Conservation (phyloP, 2,888 invertebrate genomes). For the Therioaphis trifolii region DNA sequence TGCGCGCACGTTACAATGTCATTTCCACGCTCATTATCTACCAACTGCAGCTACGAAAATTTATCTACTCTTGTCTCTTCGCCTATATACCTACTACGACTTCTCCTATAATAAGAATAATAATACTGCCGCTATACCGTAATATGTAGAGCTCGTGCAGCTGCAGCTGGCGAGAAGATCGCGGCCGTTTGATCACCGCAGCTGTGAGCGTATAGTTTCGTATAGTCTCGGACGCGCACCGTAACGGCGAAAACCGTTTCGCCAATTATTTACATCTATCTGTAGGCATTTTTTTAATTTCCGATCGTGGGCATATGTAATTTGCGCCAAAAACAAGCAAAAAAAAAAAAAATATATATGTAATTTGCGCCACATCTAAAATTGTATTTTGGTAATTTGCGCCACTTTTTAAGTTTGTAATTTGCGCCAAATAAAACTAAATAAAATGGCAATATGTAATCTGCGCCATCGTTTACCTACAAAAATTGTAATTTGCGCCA, state of each 20-base stretch:
- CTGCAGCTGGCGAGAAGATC: neutral
- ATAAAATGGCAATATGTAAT: too few species aligned
- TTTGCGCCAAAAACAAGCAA: too few species aligned
- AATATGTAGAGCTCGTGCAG: neutral
- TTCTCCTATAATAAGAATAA: too few species aligned
- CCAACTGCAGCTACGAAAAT: neutral
- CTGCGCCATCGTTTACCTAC: too few species aligned
- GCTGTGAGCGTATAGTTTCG: neutral
- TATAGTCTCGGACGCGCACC: neutral
- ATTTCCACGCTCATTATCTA: slow-evolving; percentile 41
- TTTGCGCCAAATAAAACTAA: too few species aligned
- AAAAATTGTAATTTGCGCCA: too few species aligned
- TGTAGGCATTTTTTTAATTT: slow-evolving; percentile 13
- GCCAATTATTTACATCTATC: slow-evolving; percentile 20
- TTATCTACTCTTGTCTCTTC: neutral
- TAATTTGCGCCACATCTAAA: too few species aligned
- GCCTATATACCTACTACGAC: too few species aligned
- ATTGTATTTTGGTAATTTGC: too few species aligned
- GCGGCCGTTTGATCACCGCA: slow-evolving; percentile 14
- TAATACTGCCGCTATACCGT: neutral
- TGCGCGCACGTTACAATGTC: slow-evolving; percentile 37
- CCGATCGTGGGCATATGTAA: too few species aligned
- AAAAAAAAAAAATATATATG: too few species aligned
- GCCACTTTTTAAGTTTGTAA: too few species aligned
- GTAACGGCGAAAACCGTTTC: slow-evolving; percentile 35